These are phyloP conservation scores for Drosophila seguyi DNA, from an alignment of 1,140 invertebrate species.

Conservation along the genomic window DNA sequence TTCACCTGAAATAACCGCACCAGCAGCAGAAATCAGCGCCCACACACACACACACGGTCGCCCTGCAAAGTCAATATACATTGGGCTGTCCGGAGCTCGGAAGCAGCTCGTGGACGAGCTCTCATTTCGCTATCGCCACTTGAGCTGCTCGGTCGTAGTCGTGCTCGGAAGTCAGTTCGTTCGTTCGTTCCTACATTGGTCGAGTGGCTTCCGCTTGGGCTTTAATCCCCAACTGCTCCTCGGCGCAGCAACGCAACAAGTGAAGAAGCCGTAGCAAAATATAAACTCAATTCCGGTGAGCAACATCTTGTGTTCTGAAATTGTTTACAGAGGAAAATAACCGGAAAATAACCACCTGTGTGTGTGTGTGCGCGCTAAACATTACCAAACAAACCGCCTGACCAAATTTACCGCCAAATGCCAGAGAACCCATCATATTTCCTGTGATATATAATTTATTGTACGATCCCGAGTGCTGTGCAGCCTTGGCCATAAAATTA, in stretches of 20 bases:
- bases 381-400: constrained; percentile 14
- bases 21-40: background rate
- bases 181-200: background rate
- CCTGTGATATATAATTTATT: constrained; percentile 15
- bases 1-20: constrained; percentile 11
- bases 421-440: constrained; percentile 27
- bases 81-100: constrained; percentile 6
- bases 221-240: background rate
- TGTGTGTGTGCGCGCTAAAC: constrained; percentile 14
- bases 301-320: background rate
- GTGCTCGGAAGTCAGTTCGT: constrained; percentile 9
- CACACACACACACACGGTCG: background rate
- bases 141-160: constrained; percentile 41
- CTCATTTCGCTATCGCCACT: constrained; percentile 31
- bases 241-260: constrained; percentile 19
- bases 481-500: constrained; percentile 2
- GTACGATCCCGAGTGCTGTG: constrained; percentile 6
- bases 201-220: constrained; percentile 19
- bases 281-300: constrained; percentile 15
- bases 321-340: constrained; percentile 24
- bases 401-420: constrained; percentile 22
- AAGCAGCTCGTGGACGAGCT: constrained; percentile 18
- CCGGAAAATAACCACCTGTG: constrained; percentile 10
- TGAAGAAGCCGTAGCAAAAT: background rate
- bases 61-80: constrained; percentile 6